phyloP scores from a whole-genome alignment of 53 echinoderm and acorn worm genomes.

The Holothuria scabra region DNA sequence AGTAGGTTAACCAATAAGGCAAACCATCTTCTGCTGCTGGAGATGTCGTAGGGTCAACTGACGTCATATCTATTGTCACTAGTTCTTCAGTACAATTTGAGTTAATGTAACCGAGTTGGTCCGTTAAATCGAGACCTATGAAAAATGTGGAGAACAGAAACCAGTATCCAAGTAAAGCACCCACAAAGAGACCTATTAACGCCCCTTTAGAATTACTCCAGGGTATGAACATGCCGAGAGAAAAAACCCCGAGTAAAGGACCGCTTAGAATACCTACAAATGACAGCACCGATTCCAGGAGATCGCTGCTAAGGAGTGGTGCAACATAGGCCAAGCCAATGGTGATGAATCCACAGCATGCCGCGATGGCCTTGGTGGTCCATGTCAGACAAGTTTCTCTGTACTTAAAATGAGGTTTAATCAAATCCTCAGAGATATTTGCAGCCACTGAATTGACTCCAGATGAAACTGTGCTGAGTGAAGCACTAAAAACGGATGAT shows the following conservation, averaged over 20 bases:
- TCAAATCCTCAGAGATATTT: slow-evolving; percentile 35
- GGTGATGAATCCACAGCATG: slow-evolving; percentile 28
- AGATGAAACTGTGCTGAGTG: slow-evolving; percentile 59
- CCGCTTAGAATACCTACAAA: slow-evolving; percentile 46
- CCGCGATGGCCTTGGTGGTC: slow-evolving; percentile 35
- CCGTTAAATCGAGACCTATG: neutral
- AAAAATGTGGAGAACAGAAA: neutral
- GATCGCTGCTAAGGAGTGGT: slow-evolving; percentile 11
- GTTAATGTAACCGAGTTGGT: slow-evolving; percentile 19
- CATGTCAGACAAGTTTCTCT: slow-evolving; percentile 17
- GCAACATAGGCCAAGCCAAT: slow-evolving; percentile 25
- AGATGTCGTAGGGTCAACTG: neutral
- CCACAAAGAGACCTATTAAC: neutral
- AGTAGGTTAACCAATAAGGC: slow-evolving; percentile 1
- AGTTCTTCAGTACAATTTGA: slow-evolving; percentile 4
- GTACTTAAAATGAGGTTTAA: slow-evolving; percentile 48
- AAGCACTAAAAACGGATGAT: slow-evolving; percentile 74
- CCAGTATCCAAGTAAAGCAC: slow-evolving; percentile 15
- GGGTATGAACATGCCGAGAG: slow-evolving; percentile 40
- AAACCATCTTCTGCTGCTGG: neutral
- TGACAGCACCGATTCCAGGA: slow-evolving; percentile 20
- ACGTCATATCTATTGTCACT: neutral
- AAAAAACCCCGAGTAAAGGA: slow-evolving; percentile 23
- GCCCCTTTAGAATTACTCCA: slow-evolving; percentile 24
- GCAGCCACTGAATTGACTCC: slow-evolving; percentile 43